Evolutionary conservation across 1,140 invertebrate species (phyloP), one percentile per base, ranked within the genome.

Genomic region (Drosophila eugracilis): DNA sequence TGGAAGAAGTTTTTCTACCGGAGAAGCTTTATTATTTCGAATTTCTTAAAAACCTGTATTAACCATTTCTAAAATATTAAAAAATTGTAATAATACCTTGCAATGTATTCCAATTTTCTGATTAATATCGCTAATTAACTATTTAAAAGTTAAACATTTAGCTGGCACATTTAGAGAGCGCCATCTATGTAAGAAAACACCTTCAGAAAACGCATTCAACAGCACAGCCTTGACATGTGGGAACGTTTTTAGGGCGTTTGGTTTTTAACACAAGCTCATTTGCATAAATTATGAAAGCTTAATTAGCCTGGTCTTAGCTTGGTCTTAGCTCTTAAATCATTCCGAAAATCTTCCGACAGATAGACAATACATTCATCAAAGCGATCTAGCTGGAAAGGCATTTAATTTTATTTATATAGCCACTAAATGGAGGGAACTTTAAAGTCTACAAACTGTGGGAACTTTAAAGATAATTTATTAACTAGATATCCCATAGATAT

Each of bases 161-260:
- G 0, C 12, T 6, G 5, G 12, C 41, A 22, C 5, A 24, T n/a
- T 14, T 44, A 24, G 2, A 14, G n/a, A 44, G 19, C 21, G n/a
- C n/a, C n/a, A n/a, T n/a, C n/a, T n/a, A n/a, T 14, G 3, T 9
- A 6, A 22, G 36, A 44, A 44, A 44, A 44, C 41, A 44, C 21
- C 21, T 44, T 24, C 41, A 5, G 21, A 22, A 24, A 14, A 14
- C 12, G 34, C 15, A 47, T 24, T 15, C 50, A 36, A 7, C 37
- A n/a, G n/a, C 4, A 19, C 57, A 15, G 12, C 63, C 63, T 52
- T 67, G 63, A 28, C 63, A 44, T 34, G 63, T 67, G 63, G 26
- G 63, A 67, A 66, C 21, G n/a, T n/a, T 50, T 17, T 36, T 34
- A 12, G 10, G 14, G n/a, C 4, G 21, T 12, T 17, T 54, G 19